Evolutionary conservation across 2,113 vertebrate species (phyloP).

Genomic region (Chloroceryle aenea): DNA sequence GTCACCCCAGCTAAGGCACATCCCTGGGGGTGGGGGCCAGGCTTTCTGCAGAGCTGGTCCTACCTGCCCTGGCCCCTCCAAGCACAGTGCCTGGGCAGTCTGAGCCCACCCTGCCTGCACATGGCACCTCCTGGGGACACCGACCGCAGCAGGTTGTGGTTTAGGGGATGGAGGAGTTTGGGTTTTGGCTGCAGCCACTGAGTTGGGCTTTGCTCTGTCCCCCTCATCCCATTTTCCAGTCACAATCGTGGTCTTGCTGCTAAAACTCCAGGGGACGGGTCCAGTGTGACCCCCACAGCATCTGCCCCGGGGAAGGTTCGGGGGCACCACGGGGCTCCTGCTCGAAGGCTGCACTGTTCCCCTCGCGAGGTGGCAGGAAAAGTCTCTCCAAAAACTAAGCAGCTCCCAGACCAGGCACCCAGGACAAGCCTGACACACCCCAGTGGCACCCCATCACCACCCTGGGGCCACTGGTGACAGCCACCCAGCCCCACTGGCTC

Average conservation of each 20-base stretch:
- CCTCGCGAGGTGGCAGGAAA: fast-evolving
- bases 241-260: no score
- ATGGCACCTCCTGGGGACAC: neutral
- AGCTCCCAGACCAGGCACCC: neutral
- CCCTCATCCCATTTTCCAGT: neutral
- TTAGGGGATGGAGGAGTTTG: fast-evolving
- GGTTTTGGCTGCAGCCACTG: fast-evolving
- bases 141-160: fast-evolving
- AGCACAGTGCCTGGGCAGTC: fast-evolving
- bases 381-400: fast-evolving
- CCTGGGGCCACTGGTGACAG: fast-evolving
- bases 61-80: neutral
- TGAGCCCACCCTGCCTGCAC: neutral
- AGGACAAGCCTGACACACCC: neutral
- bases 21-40: neutral
- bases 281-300: neutral
- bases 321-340: neutral
- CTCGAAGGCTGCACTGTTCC: neutral
- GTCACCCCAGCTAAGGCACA: neutral
- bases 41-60: neutral
- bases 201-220: fast-evolving
- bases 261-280: neutral
- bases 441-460: neutral
- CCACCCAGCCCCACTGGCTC: neutral
- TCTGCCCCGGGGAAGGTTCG: neutral